These are phyloP conservation scores for Sarcophaga rosellei DNA, from an alignment of 2,888 invertebrate species.

Conservation along the genomic window DNA sequence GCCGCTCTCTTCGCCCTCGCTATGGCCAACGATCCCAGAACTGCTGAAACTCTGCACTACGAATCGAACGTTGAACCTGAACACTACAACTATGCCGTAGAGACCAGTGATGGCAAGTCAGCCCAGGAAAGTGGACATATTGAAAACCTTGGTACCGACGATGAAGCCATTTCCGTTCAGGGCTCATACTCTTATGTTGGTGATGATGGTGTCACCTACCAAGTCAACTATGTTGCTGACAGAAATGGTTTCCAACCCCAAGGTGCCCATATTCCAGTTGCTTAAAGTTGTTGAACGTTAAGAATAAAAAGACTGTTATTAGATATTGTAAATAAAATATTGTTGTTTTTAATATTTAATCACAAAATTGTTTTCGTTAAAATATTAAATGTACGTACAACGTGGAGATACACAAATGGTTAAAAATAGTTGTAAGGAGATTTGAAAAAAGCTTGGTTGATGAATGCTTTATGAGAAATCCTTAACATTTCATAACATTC, in stretches of 20 bases:
- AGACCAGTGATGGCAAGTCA: slow-evolving; percentile 83
- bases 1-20: slow-evolving; percentile 72
- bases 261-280: slow-evolving; percentile 82
- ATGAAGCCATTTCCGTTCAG: slow-evolving; percentile 82
- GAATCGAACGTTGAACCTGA: slow-evolving; percentile 69
- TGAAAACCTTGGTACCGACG: slow-evolving; percentile 82
- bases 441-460: too few species aligned
- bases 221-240: slow-evolving; percentile 82
- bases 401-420: too few species aligned
- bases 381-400: not conserved
- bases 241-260: slow-evolving; percentile 82
- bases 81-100: slow-evolving; percentile 68
- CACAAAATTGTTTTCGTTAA: not conserved
- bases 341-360: not conserved
- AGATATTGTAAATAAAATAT: slow-evolving; percentile 5
- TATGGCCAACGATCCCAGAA: slow-evolving; percentile 66
- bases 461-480: too few species aligned
- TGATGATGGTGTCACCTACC: slow-evolving; percentile 84
- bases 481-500: too few species aligned
- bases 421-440: too few species aligned
- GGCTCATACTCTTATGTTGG: slow-evolving; percentile 83
- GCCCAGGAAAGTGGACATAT: slow-evolving; percentile 83
- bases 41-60: slow-evolving; percentile 67
- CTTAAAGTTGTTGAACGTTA: slow-evolving; percentile 66
- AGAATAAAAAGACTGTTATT: slow-evolving; percentile 23